phyloP scores from a whole-genome alignment of 2,113 vertebrate species.

The Melanotaenia duboulayi region DNA sequence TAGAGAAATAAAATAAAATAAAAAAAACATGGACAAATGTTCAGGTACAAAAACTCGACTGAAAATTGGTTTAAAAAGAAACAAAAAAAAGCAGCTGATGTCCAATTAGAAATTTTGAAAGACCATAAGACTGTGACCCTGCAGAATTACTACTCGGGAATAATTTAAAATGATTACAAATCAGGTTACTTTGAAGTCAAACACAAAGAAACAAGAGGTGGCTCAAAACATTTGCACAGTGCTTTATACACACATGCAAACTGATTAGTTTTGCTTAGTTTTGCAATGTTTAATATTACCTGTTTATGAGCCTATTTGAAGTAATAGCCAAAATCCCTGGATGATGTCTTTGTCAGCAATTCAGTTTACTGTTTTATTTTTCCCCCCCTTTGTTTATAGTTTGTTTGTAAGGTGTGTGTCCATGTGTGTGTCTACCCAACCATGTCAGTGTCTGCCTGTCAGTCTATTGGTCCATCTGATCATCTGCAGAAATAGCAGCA shows the following conservation, averaged over 20 bases:
- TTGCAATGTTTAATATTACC: conserved; percentile 1
- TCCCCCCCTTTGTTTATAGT: background rate
- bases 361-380: background rate
- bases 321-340: conserved; percentile 13
- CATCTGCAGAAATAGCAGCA: conserved; percentile 47
- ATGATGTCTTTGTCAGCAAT: background rate
- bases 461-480: conserved; percentile 13
- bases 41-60: too few species aligned
- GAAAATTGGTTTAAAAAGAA: too few species aligned
- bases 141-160: too few species aligned
- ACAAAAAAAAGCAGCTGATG: too few species aligned
- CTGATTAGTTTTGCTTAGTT: background rate
- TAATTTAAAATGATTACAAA: too few species aligned
- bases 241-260: background rate
- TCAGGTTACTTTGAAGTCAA: too few species aligned
- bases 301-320: conserved; percentile 1
- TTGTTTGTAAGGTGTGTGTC: background rate
- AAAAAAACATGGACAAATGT: too few species aligned
- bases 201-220: too few species aligned
- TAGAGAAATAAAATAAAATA: too few species aligned
- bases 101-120: too few species aligned
- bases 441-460: background rate
- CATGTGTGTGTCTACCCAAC: background rate
- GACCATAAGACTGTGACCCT: too few species aligned
- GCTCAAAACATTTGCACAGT: too few species aligned